Conservation (phyloP, 2,888 invertebrate species). For the Eristalinus sepulchralis region DNA sequence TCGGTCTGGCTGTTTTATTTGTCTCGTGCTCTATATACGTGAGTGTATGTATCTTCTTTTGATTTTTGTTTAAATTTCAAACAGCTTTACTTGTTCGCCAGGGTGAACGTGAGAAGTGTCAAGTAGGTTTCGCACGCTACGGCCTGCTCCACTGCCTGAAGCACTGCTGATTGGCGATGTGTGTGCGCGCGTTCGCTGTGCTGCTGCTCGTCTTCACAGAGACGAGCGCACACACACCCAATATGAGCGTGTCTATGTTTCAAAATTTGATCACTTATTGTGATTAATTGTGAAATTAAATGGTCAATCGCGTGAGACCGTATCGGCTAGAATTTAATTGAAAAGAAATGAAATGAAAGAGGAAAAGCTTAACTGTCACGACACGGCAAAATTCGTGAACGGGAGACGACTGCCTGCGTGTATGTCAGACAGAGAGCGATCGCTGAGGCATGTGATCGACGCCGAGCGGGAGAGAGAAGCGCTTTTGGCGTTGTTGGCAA, state of each 20-base stretch:
- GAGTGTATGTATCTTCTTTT: neutral
- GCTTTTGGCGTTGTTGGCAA: neutral
- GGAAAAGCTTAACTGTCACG: conserved; percentile 18
- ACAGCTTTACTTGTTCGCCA: conserved; percentile 13
- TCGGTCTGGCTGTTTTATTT: neutral
- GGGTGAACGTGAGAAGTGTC: conserved; percentile 57
- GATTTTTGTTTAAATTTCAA: neutral
- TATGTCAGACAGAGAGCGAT: neutral
- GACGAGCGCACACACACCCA: neutral
- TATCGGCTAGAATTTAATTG: neutral
- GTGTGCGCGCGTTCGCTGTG: neutral
- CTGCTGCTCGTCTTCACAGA: neutral
- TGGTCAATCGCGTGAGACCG: conserved; percentile 18
- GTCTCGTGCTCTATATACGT: conserved; percentile 11
- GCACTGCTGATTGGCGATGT: neutral
- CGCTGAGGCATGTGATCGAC: neutral
- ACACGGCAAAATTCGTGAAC: too few species aligned
- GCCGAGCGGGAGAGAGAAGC: neutral
- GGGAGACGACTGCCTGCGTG: too few species aligned
- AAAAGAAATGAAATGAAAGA: neutral
- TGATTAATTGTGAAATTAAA: conserved; percentile 37
- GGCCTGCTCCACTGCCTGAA: neutral
- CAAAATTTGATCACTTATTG: conserved; percentile 5
- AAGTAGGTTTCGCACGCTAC: conserved; percentile 12
- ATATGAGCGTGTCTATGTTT: neutral